A percentile compares a stretch with the other conserved stretches of the same genome.
Evolutionary conservation across 1,140 invertebrate species (phyloP).

Genomic region (Drosophila mauritiana): DNA sequence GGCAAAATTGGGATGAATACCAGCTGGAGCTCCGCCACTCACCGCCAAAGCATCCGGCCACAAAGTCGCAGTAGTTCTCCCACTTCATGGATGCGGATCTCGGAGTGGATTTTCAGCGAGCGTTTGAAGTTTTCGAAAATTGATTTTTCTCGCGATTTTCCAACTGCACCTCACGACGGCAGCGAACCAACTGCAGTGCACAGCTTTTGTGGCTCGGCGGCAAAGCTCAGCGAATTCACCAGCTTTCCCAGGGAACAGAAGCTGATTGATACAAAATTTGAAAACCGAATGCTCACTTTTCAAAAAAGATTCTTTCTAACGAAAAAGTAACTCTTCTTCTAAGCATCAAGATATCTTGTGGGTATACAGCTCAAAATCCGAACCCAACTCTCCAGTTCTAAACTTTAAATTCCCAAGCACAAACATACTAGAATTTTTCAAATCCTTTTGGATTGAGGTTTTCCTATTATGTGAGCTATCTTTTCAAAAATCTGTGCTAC

Average conservation of each 20-base stretch:
- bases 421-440: too few species aligned
- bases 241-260: slow-evolving; percentile 23
- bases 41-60: slow-evolving; percentile 78
- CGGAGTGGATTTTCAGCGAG: not conserved
- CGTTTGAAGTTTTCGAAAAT: slow-evolving; percentile 28
- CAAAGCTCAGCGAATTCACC: slow-evolving; percentile 12
- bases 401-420: too few species aligned
- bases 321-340: too few species aligned
- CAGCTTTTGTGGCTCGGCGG: slow-evolving; percentile 20
- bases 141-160: slow-evolving; percentile 57
- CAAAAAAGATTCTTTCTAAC: not conserved
- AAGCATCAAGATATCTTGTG: too few species aligned
- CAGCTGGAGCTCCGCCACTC: slow-evolving; percentile 40
- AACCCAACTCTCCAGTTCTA: too few species aligned
- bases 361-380: too few species aligned
- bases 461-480: too few species aligned
- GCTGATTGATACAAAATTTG: slow-evolving; percentile 20
- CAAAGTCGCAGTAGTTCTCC: slow-evolving; percentile 82
- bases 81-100: slow-evolving; percentile 64
- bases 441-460: too few species aligned
- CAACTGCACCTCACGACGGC: slow-evolving; percentile 57
- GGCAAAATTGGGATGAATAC: slow-evolving; percentile 7
- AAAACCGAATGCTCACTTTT: not conserved
- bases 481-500: too few species aligned
- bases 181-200: slow-evolving; percentile 46